phyloP scores from a whole-genome alignment of 2,113 vertebrate species.

The Potamarius usumacintae region DNA sequence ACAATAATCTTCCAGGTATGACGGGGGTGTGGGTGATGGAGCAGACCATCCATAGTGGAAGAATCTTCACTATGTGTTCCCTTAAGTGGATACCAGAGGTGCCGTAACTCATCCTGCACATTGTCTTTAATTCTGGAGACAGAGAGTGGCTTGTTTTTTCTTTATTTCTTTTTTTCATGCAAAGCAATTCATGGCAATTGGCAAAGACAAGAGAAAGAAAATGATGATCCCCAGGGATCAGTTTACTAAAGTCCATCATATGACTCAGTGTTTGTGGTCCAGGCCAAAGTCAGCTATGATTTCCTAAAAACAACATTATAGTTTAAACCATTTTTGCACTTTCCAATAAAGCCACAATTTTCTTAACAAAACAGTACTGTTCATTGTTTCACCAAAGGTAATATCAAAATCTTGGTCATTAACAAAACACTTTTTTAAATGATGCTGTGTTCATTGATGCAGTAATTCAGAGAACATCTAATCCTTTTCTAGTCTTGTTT shows the following conservation, averaged over 20 bases:
- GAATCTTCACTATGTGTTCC: slow-evolving; percentile 54
- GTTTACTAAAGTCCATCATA: slow-evolving; percentile 15
- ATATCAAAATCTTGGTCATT: neutral
- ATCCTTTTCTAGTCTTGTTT: neutral
- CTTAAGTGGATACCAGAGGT: slow-evolving; percentile 40
- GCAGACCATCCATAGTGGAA: slow-evolving; percentile 42
- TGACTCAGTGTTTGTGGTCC: slow-evolving; percentile 32
- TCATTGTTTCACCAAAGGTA: neutral
- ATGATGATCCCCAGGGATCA: slow-evolving; percentile 19
- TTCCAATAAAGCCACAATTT: neutral
- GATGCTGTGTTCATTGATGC: neutral
- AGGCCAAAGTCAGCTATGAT: slow-evolving; percentile 20
- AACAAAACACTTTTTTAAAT: neutral
- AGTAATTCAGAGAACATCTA: neutral
- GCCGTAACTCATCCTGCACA: slow-evolving; percentile 35
- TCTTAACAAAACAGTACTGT: neutral
- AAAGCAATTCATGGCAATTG: slow-evolving; percentile 19
- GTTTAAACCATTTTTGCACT: slow-evolving; percentile 3
- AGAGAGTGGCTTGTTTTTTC: slow-evolving; percentile 22
- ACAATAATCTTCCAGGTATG: slow-evolving; percentile 58
- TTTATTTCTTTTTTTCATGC: neutral
- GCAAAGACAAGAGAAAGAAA: neutral
- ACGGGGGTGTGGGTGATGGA: slow-evolving; percentile 48
- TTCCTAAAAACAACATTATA: slow-evolving; percentile 29
- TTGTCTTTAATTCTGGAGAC: slow-evolving; percentile 41